Evolutionary conservation across 2,888 invertebrate species (phyloP).

Genomic region (Gymnocheta viridis): DNA sequence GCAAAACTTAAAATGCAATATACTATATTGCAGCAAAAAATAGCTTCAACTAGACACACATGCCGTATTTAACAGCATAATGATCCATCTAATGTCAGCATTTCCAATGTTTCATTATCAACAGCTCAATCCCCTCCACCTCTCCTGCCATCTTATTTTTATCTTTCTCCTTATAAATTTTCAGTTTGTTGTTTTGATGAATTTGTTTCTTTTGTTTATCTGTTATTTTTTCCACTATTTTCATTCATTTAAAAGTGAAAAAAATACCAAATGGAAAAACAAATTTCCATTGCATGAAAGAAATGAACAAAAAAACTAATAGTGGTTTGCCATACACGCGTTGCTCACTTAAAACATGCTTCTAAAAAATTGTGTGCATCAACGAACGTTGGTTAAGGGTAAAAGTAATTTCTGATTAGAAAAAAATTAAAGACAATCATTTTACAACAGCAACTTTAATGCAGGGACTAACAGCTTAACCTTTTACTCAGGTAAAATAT

Average conservation of each 20-base stretch:
- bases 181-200: slow-evolving; percentile 6
- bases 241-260: slow-evolving; percentile 51
- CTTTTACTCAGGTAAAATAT: too few relatives aligned
- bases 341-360: slow-evolving; percentile 34
- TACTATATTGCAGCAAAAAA: slow-evolving; percentile 1
- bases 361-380: background rate
- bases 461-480: too few relatives aligned
- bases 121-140: background rate
- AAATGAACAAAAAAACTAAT: background rate
- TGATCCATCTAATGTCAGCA: slow-evolving; percentile 40
- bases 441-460: too few relatives aligned
- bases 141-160: background rate
- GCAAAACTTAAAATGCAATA: background rate
- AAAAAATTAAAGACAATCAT: too few relatives aligned
- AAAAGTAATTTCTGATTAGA: background rate
- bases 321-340: slow-evolving; percentile 54
- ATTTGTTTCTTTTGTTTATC: slow-evolving; percentile 19
- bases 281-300: slow-evolving; percentile 37
- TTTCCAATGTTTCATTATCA: slow-evolving; percentile 8
- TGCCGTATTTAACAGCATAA: slow-evolving; percentile 25
- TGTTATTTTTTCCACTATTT: slow-evolving; percentile 32
- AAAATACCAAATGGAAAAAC: slow-evolving; percentile 31
- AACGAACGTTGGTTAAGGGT: background rate
- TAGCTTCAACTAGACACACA: background rate
- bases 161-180: background rate